These are phyloP conservation scores for Tachystola acroxantha DNA, from an alignment of 2,888 invertebrate species.

Conservation along the genomic window DNA sequence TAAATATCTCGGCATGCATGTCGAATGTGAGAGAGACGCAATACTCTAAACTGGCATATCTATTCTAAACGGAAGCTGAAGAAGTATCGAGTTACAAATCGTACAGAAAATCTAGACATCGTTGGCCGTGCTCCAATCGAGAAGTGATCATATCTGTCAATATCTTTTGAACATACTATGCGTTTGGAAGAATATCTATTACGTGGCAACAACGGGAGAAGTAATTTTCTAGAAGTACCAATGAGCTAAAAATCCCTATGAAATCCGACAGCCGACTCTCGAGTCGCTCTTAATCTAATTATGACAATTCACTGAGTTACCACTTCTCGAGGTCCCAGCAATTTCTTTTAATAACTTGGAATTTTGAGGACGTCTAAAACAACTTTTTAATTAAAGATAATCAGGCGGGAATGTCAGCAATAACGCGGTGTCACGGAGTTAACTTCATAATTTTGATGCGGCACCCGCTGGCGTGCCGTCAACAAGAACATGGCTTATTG, in stretches of 20 bases:
- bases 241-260: slow-evolving; percentile 27
- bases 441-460: slow-evolving; percentile 61
- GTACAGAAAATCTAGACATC: slow-evolving; percentile 67
- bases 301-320: slow-evolving; percentile 61
- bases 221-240: slow-evolving; percentile 16
- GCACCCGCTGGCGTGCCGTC: slow-evolving; percentile 46
- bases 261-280: slow-evolving; percentile 38
- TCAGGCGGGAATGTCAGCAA: slow-evolving; percentile 63
- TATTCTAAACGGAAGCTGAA: slow-evolving; percentile 70
- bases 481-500: slow-evolving; percentile 61
- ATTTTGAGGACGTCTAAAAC: slow-evolving; percentile 57
- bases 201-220: slow-evolving; percentile 31
- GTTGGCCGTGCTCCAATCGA: slow-evolving; percentile 71
- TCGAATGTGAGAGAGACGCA: slow-evolving; percentile 57
- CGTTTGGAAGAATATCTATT: slow-evolving; percentile 47
- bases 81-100: slow-evolving; percentile 69
- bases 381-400: slow-evolving; percentile 75
- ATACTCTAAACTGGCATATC: slow-evolving; percentile 65
- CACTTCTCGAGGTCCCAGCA: slow-evolving; percentile 53
- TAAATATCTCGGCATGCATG: slow-evolving; percentile 62
- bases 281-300: slow-evolving; percentile 58
- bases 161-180: slow-evolving; percentile 67
- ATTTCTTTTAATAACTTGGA: slow-evolving; percentile 68
- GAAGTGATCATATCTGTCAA: slow-evolving; percentile 78
- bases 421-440: slow-evolving; percentile 55